Evolutionary conservation across 2,797 vertebrate species (phyloP).

Genomic region (Rhynchonycteris naso): DNA sequence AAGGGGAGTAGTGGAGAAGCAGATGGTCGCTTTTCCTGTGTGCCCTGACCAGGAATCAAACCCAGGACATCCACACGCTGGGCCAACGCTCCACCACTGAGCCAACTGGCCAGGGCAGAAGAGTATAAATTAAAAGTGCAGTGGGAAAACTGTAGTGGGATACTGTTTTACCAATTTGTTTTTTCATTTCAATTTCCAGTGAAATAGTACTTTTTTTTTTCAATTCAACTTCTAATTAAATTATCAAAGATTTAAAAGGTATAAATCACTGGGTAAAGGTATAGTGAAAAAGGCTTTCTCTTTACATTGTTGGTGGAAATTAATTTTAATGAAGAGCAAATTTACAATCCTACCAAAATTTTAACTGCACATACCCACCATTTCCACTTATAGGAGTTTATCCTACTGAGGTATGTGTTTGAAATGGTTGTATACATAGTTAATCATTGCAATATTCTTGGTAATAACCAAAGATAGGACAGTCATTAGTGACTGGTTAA

Average conservation of each 20-base stretch:
- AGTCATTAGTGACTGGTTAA: neutral
- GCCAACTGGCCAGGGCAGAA: no score
- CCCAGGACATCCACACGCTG: no score
- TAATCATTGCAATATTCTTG: neutral
- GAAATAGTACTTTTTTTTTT: constrained; percentile 23
- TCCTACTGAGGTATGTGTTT: neutral
- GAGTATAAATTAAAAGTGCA: no score
- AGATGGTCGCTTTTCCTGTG: no score
- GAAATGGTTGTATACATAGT: neutral
- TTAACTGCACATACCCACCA: neutral
- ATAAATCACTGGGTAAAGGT: neutral
- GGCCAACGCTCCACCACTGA: no score
- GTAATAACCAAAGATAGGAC: neutral
- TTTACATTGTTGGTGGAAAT: neutral
- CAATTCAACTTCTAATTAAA: neutral
- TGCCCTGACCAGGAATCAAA: no score
- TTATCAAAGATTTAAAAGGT: neutral
- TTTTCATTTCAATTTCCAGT: neutral
- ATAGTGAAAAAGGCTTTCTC: neutral
- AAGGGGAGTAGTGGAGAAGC: no score
- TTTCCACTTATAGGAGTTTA: neutral
- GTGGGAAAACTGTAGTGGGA: neutral
- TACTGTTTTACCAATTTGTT: neutral
- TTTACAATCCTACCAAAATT: neutral
- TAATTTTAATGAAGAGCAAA: neutral